Evolutionary conservation across 2,113 vertebrate species (phyloP), one percentile per base, ranked within the genome.

Genomic region (Eidolon helvum): DNA sequence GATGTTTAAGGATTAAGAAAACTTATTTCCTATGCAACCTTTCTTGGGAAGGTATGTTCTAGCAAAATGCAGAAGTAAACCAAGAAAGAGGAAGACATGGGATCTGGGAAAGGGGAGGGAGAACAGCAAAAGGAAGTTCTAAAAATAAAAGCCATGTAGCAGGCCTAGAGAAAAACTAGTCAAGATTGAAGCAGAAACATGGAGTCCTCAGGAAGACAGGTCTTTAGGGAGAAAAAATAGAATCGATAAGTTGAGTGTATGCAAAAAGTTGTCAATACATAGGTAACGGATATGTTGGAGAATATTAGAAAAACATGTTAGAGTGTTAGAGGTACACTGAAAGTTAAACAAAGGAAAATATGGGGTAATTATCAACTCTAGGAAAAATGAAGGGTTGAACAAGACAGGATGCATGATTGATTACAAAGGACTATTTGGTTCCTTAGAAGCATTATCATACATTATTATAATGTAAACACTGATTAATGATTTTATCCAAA

Each of bases 91-190:
- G 91, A 90, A 90, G 59, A 80, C 30, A 45, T 82, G 61, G 82
- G 82, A 91, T 90, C 91, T 83, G 82, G 87, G 91, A 87, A 96
- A 90, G 72, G 57, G 40, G 57, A 90, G 65, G 59, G 66, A 86
- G 38, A 83, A 16, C 59, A 87, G 66, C 43, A 83, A 87, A 91
- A 87, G 87, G 91, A 93, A 91, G 87, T 87, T 74, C 96, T 97
- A 83, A 94, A 96, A 94, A 94, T 87, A 83, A 82, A 90, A 83
- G 33, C 26, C 48, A 26, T 33, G 43, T 38, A 69, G 35, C 68
- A 71, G 33, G 35, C 24, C 59, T 77, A 87, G 63, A 86, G 82
- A 83, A 87, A 82, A 63, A 55, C 10, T 43, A 53, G 35, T 71
- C 63, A 10, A 48, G 30, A 69, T 4, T 53, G 28, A 53, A 61